Percentiles rank a stretch among this genome's conserved stretches.
phyloP scores from a whole-genome alignment of 2,797 vertebrate genomes.

The Coregonus ussuriensis region DNA sequence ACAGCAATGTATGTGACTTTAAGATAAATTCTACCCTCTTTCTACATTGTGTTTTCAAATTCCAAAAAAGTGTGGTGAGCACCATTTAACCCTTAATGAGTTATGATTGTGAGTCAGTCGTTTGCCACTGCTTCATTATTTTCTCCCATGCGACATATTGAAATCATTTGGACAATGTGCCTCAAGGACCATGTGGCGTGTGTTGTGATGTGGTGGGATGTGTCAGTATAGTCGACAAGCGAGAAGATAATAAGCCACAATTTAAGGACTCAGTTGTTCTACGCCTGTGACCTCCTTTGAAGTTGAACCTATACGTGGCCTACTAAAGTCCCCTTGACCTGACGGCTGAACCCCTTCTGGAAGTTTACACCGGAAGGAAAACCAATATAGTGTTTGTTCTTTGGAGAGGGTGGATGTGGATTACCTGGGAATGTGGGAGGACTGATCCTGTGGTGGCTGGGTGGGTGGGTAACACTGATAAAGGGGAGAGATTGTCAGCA shows the following conservation, averaged over 20 bases:
- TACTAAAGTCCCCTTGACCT: slow-evolving; percentile 27
- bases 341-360: slow-evolving; percentile 50
- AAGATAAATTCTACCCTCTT: not conserved
- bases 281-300: slow-evolving; percentile 38
- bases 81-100: not conserved
- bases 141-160: not conserved
- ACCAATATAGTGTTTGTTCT: slow-evolving; percentile 46
- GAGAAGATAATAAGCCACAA: not conserved
- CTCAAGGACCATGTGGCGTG: not conserved
- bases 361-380: slow-evolving; percentile 58
- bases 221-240: not conserved
- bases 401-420: slow-evolving; percentile 8
- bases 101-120: not conserved
- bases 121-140: not conserved
- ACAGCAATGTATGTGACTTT: not conserved
- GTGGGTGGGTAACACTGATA: slow-evolving; percentile 31
- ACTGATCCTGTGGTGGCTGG: not conserved
- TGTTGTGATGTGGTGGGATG: not conserved
- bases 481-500: slow-evolving; percentile 17
- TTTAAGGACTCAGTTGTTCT: not conserved
- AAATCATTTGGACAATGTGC: slow-evolving; percentile 17
- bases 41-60: not conserved
- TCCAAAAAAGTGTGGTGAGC: not conserved
- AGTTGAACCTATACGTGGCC: slow-evolving; percentile 41
- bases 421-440: not conserved